Percentiles rank a stretch among this genome's conserved stretches.
Conservation (phyloP, 2,797 vertebrate species). For the Pangasius mekongensis region DNA sequence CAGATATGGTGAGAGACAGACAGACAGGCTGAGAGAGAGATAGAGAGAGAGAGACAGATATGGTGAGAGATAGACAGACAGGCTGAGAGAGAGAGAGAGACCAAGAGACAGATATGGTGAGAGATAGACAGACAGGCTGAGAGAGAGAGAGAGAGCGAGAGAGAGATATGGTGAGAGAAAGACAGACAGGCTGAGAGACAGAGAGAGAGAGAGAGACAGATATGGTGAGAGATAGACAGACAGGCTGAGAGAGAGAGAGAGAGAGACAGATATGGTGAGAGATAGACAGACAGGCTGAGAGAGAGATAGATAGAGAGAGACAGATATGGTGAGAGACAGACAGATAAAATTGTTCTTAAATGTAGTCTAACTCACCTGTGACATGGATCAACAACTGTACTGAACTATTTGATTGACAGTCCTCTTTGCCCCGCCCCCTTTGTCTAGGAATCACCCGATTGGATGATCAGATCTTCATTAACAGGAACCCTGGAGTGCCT, state of each 20-base stretch:
- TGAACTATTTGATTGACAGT: constrained; percentile 62
- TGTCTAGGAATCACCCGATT: constrained; percentile 86
- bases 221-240: not conserved
- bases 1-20: too few relatives aligned
- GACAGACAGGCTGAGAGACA: not conserved
- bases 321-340: too few relatives aligned
- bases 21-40: not conserved
- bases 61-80: not conserved
- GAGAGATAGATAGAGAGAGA: not conserved
- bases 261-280: too few relatives aligned
- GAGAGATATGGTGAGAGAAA: not conserved
- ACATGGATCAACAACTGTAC: constrained; percentile 13
- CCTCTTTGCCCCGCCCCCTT: not conserved
- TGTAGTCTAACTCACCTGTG: not conserved
- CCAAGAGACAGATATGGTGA: not conserved
- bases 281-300: not conserved
- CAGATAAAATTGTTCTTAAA: not conserved
- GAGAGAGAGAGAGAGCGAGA: not conserved
- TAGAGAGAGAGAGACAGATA: not conserved
- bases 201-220: not conserved
- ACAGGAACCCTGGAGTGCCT: constrained; percentile 93
- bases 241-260: not conserved
- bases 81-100: not conserved
- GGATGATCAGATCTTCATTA: constrained; percentile 98
- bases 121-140: not conserved